Evolutionary conservation across 1,140 invertebrate species (phyloP).

Genomic region (Macrobrachium rosenbergii): DNA sequence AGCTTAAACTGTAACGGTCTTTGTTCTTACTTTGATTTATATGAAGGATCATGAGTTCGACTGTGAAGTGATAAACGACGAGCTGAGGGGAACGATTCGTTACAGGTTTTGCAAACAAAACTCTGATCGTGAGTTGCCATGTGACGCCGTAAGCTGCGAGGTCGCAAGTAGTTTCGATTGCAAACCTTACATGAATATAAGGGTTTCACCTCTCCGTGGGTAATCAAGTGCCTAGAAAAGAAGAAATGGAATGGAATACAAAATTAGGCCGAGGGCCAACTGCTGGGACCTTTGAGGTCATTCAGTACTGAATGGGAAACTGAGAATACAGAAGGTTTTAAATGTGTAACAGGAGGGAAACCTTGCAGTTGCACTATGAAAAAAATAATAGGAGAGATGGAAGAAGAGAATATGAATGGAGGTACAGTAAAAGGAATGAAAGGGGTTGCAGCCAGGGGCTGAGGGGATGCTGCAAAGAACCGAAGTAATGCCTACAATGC

Average conservation of each 20-base stretch:
- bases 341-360: too few species aligned
- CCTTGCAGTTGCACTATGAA: too few species aligned
- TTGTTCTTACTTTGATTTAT: slow-evolving; percentile 12
- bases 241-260: neutral
- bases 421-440: too few species aligned
- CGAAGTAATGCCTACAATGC: too few species aligned
- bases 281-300: too few species aligned
- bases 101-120: slow-evolving; percentile 30
- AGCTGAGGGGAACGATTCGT: slow-evolving; percentile 33
- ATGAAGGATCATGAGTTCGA: slow-evolving; percentile 14
- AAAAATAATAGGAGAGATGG: too few species aligned
- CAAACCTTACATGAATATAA: slow-evolving; percentile 28
- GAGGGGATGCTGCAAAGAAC: too few species aligned
- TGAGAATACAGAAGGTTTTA: too few species aligned
- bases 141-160: slow-evolving; percentile 25
- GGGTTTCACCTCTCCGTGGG: slow-evolving; percentile 19
- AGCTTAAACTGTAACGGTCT: neutral
- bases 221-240: neutral
- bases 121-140: slow-evolving; percentile 36
- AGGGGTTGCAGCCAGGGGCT: too few species aligned
- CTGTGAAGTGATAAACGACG: slow-evolving; percentile 17
- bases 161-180: slow-evolving; percentile 19
- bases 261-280: too few species aligned
- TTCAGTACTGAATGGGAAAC: too few species aligned
- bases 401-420: too few species aligned